Evolutionary conservation across 2,797 vertebrate genomes (phyloP), one percentile per base, ranked within the genome.

Genomic region (Oryzias sinensis): DNA sequence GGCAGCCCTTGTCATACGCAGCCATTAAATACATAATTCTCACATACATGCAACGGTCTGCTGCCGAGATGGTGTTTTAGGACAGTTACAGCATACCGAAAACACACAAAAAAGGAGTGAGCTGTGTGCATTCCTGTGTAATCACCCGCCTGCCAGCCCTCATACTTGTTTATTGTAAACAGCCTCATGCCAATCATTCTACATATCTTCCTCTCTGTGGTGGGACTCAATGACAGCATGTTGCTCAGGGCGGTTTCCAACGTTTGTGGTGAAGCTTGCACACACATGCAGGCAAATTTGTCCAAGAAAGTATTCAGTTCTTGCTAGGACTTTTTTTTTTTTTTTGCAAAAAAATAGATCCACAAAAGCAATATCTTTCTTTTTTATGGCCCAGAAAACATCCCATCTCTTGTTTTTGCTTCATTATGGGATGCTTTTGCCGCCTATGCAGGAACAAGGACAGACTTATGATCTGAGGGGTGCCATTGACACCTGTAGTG

Each of bases 161-260:
- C 71, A 74, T 77, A 80, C 73, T 65, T 88, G 81, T 89, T 89
- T 84, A 88, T 79, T 52, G 80, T 86, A 89, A 89, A 88, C 86
- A 87, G 53, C 69, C 76, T 68, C 51, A 67, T 77, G 84, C 70
- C 85, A 86, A 79, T 88, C 86, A 87, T 75, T 57, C 53, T 25
- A 37, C 33, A 37, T 37, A 14, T 61, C 64, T 54, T 44, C 51
- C 48, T 70, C 59, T 68, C 64, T 37, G 72, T 18, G 53, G 49
- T 66, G 47, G 33, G 61, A 82, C 84, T 74, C 43, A 20, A 5
- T 73, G 71, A 61, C 69, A 65, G 65, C 53, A 20, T 11, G 54
- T 72, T 71, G 80, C 87, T 78, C 46, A 1, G 43, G 77, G 85
- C 72, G 11, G 69, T 50, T 78, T 68, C 72, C 57, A 67, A 33